These are phyloP conservation scores for Mastomys coucha DNA, from an alignment of 2,113 vertebrate genomes.

Conservation along the genomic window DNA sequence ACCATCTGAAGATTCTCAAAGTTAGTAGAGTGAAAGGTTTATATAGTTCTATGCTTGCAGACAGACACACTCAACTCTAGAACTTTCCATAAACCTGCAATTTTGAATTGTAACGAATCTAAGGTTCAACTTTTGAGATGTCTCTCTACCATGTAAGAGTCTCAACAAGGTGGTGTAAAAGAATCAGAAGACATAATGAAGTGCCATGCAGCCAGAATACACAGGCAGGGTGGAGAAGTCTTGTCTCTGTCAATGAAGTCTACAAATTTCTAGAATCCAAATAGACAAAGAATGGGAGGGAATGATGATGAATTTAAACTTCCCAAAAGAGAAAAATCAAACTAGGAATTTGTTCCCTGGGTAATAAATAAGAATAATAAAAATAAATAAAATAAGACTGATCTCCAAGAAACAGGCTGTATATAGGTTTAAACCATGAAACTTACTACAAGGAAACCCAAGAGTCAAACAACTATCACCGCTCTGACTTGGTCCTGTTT, in stretches of 20 bases:
- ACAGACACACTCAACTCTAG: constrained; percentile 1
- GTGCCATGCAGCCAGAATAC: neutral
- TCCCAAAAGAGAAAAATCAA: constrained; percentile 12
- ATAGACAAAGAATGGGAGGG: neutral
- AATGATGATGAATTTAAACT: neutral
- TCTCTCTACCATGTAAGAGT: neutral
- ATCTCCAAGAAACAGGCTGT: neutral
- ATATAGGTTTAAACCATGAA: constrained; percentile 40
- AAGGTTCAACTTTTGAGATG: neutral
- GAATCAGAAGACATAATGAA: neutral
- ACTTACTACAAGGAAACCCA: neutral
- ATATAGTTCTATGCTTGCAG: neutral
- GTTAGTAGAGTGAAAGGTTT: neutral
- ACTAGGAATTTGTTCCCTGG: neutral
- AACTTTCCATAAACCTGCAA: neutral
- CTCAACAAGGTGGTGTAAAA: neutral
- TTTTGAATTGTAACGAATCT: neutral
- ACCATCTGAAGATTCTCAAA: neutral
- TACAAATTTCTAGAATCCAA: neutral
- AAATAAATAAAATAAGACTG: neutral
- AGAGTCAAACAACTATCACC: neutral
- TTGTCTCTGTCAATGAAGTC: neutral
- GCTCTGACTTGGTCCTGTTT: neutral
- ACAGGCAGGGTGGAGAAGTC: neutral
- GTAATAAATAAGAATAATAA: neutral